Conservation (phyloP, 1,140 invertebrate species). For the Ericerus pela region DNA sequence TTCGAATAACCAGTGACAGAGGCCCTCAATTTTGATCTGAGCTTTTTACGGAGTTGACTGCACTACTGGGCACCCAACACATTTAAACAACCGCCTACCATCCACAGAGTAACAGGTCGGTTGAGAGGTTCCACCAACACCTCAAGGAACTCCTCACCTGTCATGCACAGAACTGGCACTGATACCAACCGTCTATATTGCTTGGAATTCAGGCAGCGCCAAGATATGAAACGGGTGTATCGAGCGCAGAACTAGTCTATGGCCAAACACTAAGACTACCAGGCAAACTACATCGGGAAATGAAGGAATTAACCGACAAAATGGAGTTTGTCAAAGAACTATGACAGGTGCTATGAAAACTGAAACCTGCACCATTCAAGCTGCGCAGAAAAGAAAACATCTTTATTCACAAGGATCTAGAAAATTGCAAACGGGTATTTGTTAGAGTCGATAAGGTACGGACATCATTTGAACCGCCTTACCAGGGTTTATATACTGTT, state of each 20-base stretch:
- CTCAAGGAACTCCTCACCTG: constrained; percentile 30
- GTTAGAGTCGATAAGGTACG: too few relatives aligned
- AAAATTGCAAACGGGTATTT: too few relatives aligned
- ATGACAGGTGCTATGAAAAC: too few relatives aligned
- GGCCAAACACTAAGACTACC: background rate
- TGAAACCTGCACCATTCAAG: too few relatives aligned
- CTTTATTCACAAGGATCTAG: too few relatives aligned
- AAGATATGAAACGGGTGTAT: constrained; percentile 21
- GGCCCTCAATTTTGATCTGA: constrained; percentile 27
- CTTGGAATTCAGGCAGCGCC: constrained; percentile 21
- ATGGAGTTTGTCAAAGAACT: too few relatives aligned
- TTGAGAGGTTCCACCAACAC: constrained; percentile 26
- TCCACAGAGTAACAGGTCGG: constrained; percentile 27
- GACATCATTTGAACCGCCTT: too few relatives aligned
- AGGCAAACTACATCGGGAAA: too few relatives aligned
- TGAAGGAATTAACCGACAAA: too few relatives aligned
- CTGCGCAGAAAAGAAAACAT: too few relatives aligned
- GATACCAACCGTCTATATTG: constrained; percentile 19
- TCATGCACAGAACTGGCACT: constrained; percentile 16
- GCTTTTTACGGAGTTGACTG: background rate
- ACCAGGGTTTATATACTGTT: too few relatives aligned
- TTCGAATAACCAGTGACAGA: constrained; percentile 25
- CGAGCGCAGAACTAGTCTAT: constrained; percentile 18
- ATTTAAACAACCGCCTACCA: constrained; percentile 29
- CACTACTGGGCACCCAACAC: background rate